These are phyloP conservation scores for Hippocampus mohnikei DNA, from an alignment of 2,113 vertebrate genomes.

Conservation along the genomic window DNA sequence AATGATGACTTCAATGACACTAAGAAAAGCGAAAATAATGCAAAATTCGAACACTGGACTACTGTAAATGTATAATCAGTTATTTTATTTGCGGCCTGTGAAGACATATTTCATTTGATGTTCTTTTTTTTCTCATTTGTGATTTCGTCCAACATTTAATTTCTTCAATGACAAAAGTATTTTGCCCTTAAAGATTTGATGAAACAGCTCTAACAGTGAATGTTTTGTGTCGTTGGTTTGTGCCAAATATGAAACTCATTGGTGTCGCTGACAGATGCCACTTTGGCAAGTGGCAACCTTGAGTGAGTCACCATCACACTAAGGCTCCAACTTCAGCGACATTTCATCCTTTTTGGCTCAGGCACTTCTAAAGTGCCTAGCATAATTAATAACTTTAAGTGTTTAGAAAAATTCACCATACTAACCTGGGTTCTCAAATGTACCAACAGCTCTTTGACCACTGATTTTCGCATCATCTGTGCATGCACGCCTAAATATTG, in stretches of 20 bases:
- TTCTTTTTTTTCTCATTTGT: neutral
- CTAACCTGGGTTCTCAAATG: constrained; percentile 9
- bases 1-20: too few species aligned
- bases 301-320: constrained; percentile 5
- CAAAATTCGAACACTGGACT: too few species aligned
- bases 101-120: too few species aligned
- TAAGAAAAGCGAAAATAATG: too few species aligned
- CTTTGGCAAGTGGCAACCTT: constrained; percentile 23
- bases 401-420: constrained; percentile 17
- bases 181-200: neutral
- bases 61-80: too few species aligned
- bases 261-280: constrained; percentile 7
- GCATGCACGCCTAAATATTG: too few species aligned
- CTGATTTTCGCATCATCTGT: neutral
- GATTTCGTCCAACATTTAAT: neutral
- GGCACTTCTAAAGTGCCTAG: neutral
- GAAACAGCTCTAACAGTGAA: constrained; percentile 3
- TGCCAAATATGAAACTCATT: too few species aligned
- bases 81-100: too few species aligned
- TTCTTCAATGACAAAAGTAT: too few species aligned
- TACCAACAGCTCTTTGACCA: constrained; percentile 7
- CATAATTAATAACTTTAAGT: constrained; percentile 12
- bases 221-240: neutral
- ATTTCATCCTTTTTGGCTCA: constrained; percentile 23
- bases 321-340: constrained; percentile 21